Evolutionary conservation across 2,113 vertebrate species (phyloP), one percentile per base, ranked within the genome.

Genomic region (Choloepus hoffmanni): DNA sequence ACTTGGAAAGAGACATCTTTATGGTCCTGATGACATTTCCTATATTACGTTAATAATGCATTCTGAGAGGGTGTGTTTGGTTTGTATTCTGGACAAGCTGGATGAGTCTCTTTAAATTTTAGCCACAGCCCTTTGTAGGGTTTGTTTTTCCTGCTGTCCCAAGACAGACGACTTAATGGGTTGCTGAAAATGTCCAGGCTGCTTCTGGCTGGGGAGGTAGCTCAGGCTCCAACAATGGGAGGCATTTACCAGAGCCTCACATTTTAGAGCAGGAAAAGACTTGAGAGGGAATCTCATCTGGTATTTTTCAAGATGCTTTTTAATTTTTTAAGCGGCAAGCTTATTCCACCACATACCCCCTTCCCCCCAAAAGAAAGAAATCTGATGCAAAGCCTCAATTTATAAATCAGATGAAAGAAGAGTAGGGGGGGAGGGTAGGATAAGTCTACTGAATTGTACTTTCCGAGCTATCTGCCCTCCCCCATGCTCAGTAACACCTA

Each of bases 221-320:
- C 89, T n/a, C 2, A 0, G 0, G 74, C 68, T 86, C 68, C 70
- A 73, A 76, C 87, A 94, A 74, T 76, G 70, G 92, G 63, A 95
- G 78, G 85, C 95, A 82, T 81, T 92, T 68, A 87, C 21, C 79
- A 58, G 79, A 90, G 70, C 53, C 63, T 89, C 15, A 0, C 45
- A 77, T 86, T 95, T 93, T 48, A 68, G 85, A 90, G 60, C 60
- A 86, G 63, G 85, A 78, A 55, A 83, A 60, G 77, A 92, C 48
- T 62, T 18, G 88, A 94, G 77, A 85, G 73, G 63, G 53, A 24
- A 72, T 60, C 67, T 97, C 95, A 95, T 94, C 94, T 92, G 88
- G 55, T 85, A 16, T 94, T 88, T 96, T 94, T 95, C 92, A 97
- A 95, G 89, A 86, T 60, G 85, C 55, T 94, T 96, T 97, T 58